Conservation (phyloP, 2,113 vertebrate species). For the Myotis davidii region DNA sequence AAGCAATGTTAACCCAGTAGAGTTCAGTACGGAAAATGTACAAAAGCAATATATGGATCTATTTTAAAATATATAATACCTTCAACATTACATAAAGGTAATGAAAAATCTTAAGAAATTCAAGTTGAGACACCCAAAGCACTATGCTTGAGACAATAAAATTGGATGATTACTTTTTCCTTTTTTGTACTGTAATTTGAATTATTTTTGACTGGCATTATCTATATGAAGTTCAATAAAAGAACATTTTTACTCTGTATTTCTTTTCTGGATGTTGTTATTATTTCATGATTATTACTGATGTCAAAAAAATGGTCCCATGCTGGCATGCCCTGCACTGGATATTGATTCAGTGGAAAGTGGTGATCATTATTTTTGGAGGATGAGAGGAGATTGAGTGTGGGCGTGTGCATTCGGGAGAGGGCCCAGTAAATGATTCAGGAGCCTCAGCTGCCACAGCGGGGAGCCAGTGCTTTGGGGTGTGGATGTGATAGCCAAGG, state of each 20-base stretch:
- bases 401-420: too few relatives aligned
- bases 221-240: neutral
- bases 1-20: neutral
- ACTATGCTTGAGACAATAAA: neutral
- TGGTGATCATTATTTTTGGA: neutral
- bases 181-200: neutral
- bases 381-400: neutral
- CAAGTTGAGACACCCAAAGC: neutral
- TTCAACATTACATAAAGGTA: neutral
- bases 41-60: neutral
- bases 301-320: neutral
- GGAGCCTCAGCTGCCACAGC: neutral
- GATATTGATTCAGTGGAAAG: neutral
- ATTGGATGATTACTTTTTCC: neutral
- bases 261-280: neutral
- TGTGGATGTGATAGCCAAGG: neutral
- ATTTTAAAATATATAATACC: neutral
- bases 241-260: neutral
- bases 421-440: neutral
- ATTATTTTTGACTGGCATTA: neutral
- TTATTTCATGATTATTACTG: neutral
- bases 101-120: neutral
- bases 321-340: too few relatives aligned
- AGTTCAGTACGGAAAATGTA: neutral
- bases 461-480: neutral